A percentile compares a stretch with the other conserved stretches of the same genome.
Conservation (phyloP, 64 coral and sea anemone species). For the Cladopsammia gracilis region DNA sequence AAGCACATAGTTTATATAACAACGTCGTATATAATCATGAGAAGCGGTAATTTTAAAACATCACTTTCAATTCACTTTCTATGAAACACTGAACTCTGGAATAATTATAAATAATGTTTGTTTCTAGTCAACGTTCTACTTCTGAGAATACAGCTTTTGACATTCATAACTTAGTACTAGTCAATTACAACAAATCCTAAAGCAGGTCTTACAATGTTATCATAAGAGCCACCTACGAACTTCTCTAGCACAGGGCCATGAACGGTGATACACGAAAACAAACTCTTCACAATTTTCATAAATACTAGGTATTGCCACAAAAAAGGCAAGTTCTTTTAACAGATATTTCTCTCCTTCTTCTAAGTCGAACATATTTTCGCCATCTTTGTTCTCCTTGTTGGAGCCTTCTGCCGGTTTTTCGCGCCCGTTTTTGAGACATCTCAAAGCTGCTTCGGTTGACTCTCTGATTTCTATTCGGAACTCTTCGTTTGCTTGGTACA, state of each 20-base stretch:
- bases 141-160: too few species aligned
- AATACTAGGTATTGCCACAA: slow-evolving; percentile 56
- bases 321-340: slow-evolving; percentile 83
- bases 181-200: slow-evolving; percentile 69
- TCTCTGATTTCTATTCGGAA: slow-evolving; percentile 64
- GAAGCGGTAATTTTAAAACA: too few species aligned
- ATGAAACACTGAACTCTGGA: too few species aligned
- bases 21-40: too few species aligned
- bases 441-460: slow-evolving; percentile 65
- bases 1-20: too few species aligned
- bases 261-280: slow-evolving; percentile 85
- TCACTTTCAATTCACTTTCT: too few species aligned
- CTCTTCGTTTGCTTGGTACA: slow-evolving; percentile 72
- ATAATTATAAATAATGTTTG: too few species aligned
- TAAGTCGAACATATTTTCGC: slow-evolving; percentile 9
- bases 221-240: slow-evolving; percentile 66
- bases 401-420: background rate
- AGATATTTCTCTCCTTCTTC: slow-evolving; percentile 83
- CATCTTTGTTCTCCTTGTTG: background rate
- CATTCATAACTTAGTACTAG: too few species aligned
- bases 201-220: slow-evolving; percentile 36
- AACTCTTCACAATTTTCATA: slow-evolving; percentile 76
- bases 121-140: too few species aligned
- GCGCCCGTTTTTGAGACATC: slow-evolving; percentile 53
- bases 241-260: slow-evolving; percentile 81